phyloP scores from a whole-genome alignment of 30 jellyfish, hydroid and myxozoan species.

The Cassiopea xamachana region DNA sequence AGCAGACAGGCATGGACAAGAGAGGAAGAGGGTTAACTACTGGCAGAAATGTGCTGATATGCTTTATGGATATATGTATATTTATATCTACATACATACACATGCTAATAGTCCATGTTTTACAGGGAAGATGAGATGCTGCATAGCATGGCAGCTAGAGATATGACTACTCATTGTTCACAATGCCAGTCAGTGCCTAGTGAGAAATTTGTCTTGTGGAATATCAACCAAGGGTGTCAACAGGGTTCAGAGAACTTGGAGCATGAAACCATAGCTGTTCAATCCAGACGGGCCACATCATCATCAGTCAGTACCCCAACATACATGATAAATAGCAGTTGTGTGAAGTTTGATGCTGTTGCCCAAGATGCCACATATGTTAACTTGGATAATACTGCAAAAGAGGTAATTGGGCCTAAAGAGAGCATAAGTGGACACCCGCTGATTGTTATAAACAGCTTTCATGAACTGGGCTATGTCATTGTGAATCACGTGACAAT shows the following conservation, averaged over 20 bases:
- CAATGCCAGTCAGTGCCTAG: conserved; percentile 56
- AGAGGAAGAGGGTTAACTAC: too few relatives aligned
- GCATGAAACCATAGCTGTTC: conserved; percentile 53
- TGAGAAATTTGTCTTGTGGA: conserved; percentile 71
- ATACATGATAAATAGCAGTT: conserved; percentile 52
- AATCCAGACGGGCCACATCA: conserved; percentile 22
- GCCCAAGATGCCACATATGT: conserved; percentile 70
- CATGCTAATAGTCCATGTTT: neutral
- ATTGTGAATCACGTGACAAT: conserved; percentile 66
- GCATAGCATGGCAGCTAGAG: neutral
- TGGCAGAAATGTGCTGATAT: too few relatives aligned
- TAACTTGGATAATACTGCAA: conserved; percentile 63
- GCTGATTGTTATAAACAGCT: conserved; percentile 39
- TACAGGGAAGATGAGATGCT: conserved; percentile 8
- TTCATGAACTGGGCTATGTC: conserved; percentile 9
- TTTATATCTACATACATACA: too few relatives aligned
- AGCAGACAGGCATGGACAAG: too few relatives aligned
- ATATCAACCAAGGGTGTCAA: conserved; percentile 70
- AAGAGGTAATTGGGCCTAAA: conserved; percentile 81
- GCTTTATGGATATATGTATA: too few relatives aligned
- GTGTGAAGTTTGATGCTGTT: conserved; percentile 42
- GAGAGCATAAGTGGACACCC: conserved; percentile 89
- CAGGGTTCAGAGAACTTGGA: conserved; percentile 51
- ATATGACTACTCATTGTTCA: conserved; percentile 11
- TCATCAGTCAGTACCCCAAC: conserved; percentile 31